phyloP scores from a whole-genome alignment of 2,113 vertebrate genomes.

The Chroicocephalus ridibundus region DNA sequence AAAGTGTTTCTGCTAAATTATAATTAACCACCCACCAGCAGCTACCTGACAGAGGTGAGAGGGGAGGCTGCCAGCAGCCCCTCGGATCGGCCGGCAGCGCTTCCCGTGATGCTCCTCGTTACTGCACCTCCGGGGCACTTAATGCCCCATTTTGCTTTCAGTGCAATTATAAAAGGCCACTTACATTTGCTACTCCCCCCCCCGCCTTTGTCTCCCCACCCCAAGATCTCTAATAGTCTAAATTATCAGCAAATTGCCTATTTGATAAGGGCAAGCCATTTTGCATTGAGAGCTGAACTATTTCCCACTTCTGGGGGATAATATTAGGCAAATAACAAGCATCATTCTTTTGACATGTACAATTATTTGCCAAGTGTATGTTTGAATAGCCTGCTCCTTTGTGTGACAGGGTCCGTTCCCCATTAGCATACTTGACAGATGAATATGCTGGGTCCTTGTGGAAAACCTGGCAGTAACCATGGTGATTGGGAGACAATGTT shows the following conservation, averaged over 20 bases:
- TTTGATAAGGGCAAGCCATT: constrained; percentile 77
- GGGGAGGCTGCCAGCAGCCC: constrained; percentile 32
- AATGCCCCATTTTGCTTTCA: constrained; percentile 66
- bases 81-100: not conserved
- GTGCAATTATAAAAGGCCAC: constrained; percentile 72
- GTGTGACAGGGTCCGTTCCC: constrained; percentile 69
- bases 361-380: constrained; percentile 79
- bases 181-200: constrained; percentile 35
- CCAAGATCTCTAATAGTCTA: constrained; percentile 72
- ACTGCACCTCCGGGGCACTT: constrained; percentile 47
- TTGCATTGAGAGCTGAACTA: constrained; percentile 68
- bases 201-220: constrained; percentile 35
- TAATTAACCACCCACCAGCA: constrained; percentile 70
- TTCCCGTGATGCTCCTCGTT: constrained; percentile 45
- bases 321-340: constrained; percentile 79
- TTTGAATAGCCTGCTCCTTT: constrained; percentile 75
- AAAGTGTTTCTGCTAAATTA: constrained; percentile 64
- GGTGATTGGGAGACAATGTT: constrained; percentile 68
- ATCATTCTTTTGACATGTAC: constrained; percentile 77
- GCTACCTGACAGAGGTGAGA: constrained; percentile 68
- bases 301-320: constrained; percentile 74
- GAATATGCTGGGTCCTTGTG: constrained; percentile 63
- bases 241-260: constrained; percentile 73
- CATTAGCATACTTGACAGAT: constrained; percentile 74
- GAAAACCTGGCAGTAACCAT: constrained; percentile 76